Conservation (phyloP, 2,888 invertebrate species). For the Cecidostiba fungosa region DNA sequence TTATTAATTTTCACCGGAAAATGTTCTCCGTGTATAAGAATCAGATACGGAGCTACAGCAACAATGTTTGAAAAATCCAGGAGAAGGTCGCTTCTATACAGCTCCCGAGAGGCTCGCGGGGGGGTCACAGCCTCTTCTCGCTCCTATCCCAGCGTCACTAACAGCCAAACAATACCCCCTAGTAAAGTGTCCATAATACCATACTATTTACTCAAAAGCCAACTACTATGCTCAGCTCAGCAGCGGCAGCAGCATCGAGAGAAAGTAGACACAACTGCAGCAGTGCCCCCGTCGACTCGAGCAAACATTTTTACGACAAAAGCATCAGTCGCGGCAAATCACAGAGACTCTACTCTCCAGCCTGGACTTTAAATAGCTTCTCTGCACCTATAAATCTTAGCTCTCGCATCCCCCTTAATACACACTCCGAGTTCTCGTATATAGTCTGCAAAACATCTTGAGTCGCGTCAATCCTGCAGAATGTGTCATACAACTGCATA, state of each 20-base stretch:
- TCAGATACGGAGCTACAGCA: background rate
- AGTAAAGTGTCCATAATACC: slow-evolving; percentile 48
- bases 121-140: background rate
- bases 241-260: background rate
- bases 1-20: too few relatives aligned
- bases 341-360: background rate
- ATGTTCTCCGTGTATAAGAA: too few relatives aligned
- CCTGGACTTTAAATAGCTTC: slow-evolving; percentile 25
- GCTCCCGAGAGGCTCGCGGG: background rate
- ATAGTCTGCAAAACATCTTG: background rate
- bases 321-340: slow-evolving; percentile 12
- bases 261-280: background rate
- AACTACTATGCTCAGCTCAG: background rate
- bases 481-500: background rate
- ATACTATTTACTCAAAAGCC: slow-evolving; percentile 15
- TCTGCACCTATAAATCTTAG: background rate
- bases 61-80: background rate
- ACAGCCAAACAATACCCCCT: slow-evolving; percentile 11
- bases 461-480: background rate
- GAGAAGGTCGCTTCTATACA: background rate
- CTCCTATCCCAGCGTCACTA: background rate
- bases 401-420: background rate
- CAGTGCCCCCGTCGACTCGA: background rate
- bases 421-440: too few relatives aligned
- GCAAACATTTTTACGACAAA: slow-evolving; percentile 33